Evolutionary conservation across 2,113 vertebrate species (phyloP).

Genomic region (Corynorhinus townsendii): DNA sequence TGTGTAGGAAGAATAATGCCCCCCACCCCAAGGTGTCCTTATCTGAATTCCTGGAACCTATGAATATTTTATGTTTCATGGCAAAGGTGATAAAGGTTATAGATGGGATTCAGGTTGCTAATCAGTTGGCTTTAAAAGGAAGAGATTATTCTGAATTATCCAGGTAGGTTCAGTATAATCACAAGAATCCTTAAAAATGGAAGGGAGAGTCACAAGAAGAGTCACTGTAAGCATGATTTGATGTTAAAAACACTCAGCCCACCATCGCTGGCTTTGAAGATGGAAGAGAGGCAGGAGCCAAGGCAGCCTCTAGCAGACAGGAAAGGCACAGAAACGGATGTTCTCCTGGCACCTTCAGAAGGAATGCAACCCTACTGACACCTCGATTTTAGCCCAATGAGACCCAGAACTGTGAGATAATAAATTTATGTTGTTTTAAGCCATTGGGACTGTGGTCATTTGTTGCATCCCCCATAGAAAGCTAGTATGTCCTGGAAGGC

Average conservation of each 20-base stretch:
- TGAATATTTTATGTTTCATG: neutral
- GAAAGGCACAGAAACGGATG: neutral
- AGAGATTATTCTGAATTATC: neutral
- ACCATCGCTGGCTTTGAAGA: neutral
- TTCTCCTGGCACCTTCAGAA: rapidly evolving
- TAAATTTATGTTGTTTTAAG: neutral
- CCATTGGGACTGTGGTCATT: neutral
- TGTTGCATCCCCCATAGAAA: neutral
- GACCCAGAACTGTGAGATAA: neutral
- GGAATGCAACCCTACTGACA: no score
- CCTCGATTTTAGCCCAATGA: neutral
- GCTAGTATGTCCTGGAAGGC: no score
- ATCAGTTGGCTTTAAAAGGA: neutral
- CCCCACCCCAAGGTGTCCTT: neutral
- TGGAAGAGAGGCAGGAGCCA: neutral
- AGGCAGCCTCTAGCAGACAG: no score
- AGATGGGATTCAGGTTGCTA: neutral
- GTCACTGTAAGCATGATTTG: neutral
- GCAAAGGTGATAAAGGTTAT: neutral
- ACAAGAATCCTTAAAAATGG: neutral
- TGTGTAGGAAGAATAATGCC: neutral
- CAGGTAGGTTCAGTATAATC: neutral
- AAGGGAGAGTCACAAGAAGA: neutral
- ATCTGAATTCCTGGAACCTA: neutral
- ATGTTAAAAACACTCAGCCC: neutral